Percentiles rank a stretch among this genome's conserved stretches.
Evolutionary conservation across 1,140 invertebrate genomes (phyloP).

Genomic region (Caenorhabditis elegans): DNA sequence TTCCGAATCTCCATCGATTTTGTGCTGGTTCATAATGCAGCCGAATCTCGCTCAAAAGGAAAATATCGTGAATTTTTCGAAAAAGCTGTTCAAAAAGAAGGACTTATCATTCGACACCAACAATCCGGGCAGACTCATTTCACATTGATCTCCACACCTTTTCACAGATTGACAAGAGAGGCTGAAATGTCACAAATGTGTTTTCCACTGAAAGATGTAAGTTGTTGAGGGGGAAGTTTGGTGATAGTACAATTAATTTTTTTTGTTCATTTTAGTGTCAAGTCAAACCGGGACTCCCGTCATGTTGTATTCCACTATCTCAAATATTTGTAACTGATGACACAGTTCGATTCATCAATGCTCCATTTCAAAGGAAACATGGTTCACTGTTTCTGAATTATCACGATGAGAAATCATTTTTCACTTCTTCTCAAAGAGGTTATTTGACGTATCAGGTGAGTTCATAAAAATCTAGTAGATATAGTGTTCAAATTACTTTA

Average conservation of each 20-base stretch:
- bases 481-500: no score
- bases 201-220: constrained; percentile 42
- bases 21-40: constrained; percentile 35
- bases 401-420: constrained; percentile 34
- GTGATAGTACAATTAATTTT: no score
- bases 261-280: constrained; percentile 18
- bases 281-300: constrained; percentile 13
- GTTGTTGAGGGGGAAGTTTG: neutral
- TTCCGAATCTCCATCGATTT: constrained; percentile 38
- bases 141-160: constrained; percentile 41
- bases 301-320: neutral
- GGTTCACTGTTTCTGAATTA: constrained; percentile 31
- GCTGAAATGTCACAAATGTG: constrained; percentile 29
- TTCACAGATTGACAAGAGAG: constrained; percentile 36
- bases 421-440: constrained; percentile 21
- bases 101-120: constrained; percentile 26
- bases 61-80: constrained; percentile 9
- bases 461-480: no score
- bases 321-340: constrained; percentile 30
- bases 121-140: constrained; percentile 4
- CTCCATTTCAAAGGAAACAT: constrained; percentile 40
- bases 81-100: constrained; percentile 27
- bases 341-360: constrained; percentile 19
- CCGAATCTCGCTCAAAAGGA: neutral
- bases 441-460: constrained; percentile 39